Evolutionary conservation across 1,140 invertebrate genomes (phyloP), one percentile per base, ranked within the genome.

Genomic region (Oscheius sp.): DNA sequence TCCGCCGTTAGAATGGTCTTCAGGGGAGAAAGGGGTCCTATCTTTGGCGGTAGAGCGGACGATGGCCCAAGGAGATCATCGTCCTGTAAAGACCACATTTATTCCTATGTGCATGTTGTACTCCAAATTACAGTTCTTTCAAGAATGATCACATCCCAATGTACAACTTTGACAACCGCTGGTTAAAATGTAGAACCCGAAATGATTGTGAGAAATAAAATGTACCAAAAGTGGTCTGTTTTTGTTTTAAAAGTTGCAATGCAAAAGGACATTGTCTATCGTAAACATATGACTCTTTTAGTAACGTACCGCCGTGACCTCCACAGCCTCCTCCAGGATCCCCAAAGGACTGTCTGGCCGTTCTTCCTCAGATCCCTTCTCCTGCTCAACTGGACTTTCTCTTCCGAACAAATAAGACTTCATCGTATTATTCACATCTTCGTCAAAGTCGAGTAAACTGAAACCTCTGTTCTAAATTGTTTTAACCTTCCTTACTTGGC

Each of bases 331-430:
- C 55, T 1, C 52, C 61, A 29, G 55, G 15, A 29, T 49, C 32
- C 58, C 69, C 36, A 64, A 36, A 34, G 29, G 52, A 58, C 42
- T 71, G 69, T 32, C 52, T 61, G 2, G 45, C 35, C 34, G 36
- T 35, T 71, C 45, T 61, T 49, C 58, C 46, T 49, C 36, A 20
- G 23, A 20, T 31, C 0, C 36, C 59, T 13, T 4, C 52, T 29
- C 32, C 58, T 64, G 28, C 23, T 63, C 61, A n/a, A 35, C 32
- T 32, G 69, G 69, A 38, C 59, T 64, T 18, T 71, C 69, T 64
- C 69, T 71, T 71, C 69, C 69, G 52, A 71, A 71, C 3, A 71
- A 18, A 3, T 61, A 36, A 4, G 58, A 61, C 34, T 64, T 71
- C 10, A 71, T 36, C 36, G 15, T 18, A 7, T 26, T 26, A 10